Base-by-base conservation (phyloP, 1,140 invertebrate genomes). In the Diorhabda sublineata region DNA sequence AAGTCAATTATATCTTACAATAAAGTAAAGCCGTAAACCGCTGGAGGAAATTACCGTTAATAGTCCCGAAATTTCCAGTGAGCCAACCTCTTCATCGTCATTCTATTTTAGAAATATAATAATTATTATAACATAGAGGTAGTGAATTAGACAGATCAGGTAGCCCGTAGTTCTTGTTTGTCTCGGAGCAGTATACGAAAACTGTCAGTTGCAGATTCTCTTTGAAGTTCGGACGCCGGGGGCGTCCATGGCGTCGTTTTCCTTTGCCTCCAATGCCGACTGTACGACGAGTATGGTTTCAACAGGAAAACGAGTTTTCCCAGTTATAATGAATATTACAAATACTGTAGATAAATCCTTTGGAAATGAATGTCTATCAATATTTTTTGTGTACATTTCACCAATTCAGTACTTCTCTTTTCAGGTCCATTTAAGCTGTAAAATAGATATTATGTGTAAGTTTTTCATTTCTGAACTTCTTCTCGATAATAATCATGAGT, bases 81-180 rank as follows among this genome's bases (percentile, higher is more conserved):
- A 59, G 41, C 58, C 6, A 6, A 59, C 41, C 26, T 42, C n/a
- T 7, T 60, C 58, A 42, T 60, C n/a, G 58, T 60, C 58, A 42
- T 60, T 26, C 2, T 60, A n/a, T 63, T 63, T 45, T n/a, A 52
- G 61, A 11, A 9, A 26, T 41, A 45, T 63, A 26, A 47, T 63
- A 47, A 63, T 63, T 11, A 63, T 45, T 45, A 45, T 63, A 63
- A 45, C 45, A 26, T 45, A 45, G 47, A 64, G 62, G 44, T 64
- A 64, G 62, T 64, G 47, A 64, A 64, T 64, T 64, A 64, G 62
- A 64, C 41, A 64, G 62, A 64, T 52, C 45, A 64, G 47, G 62
- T 52, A 9, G 62, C 62, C 62, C 26, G 47, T 52, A 64, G 45
- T 52, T 61, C 59, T 61, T 8, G 26, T 52, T 44, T 52, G 47